Percentiles rank a stretch among this genome's conserved stretches.
Conservation (phyloP, 1,140 invertebrate species). For the Drosophila funebris region DNA sequence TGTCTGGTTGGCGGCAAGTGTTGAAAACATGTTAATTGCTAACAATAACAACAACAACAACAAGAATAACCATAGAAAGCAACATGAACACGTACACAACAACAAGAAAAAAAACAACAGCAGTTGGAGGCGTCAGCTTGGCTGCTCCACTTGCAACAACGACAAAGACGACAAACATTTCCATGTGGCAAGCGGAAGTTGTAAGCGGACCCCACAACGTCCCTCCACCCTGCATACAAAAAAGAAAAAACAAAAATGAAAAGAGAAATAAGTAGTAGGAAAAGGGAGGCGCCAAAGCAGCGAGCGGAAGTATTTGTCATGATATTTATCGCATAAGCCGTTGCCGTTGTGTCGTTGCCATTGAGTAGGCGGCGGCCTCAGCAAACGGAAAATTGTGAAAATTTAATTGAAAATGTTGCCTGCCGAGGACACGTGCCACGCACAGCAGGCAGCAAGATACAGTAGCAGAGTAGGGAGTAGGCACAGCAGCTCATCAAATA, state of each 20-base stretch:
- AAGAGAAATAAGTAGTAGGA: no score
- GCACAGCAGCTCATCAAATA: slow-evolving; percentile 62
- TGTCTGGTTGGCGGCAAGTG: slow-evolving; percentile 56
- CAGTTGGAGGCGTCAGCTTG: slow-evolving; percentile 15
- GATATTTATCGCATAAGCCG: slow-evolving; percentile 79
- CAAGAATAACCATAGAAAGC: slow-evolving; percentile 31
- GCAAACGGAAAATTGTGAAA: slow-evolving; percentile 74
- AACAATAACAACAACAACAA: slow-evolving; percentile 63
- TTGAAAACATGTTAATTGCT: slow-evolving; percentile 80
- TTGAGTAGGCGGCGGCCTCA: slow-evolving; percentile 34
- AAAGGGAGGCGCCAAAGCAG: slow-evolving; percentile 35
- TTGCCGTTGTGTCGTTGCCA: slow-evolving; percentile 33
- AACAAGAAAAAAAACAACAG: slow-evolving; percentile 28
- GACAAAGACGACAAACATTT: slow-evolving; percentile 46
- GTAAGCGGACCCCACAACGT: not conserved
- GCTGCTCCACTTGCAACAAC: slow-evolving; percentile 53
- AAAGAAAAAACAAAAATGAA: slow-evolving; percentile 9
- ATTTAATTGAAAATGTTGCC: slow-evolving; percentile 75
- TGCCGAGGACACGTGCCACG: slow-evolving; percentile 41
- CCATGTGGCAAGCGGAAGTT: slow-evolving; percentile 65
- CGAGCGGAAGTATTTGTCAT: slow-evolving; percentile 72
- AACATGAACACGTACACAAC: slow-evolving; percentile 34
- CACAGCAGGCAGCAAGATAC: not conserved
- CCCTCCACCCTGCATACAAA: not conserved
- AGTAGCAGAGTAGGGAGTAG: not conserved